phyloP scores from a whole-genome alignment of 2,113 vertebrate genomes.

The Mobula hypostoma region DNA sequence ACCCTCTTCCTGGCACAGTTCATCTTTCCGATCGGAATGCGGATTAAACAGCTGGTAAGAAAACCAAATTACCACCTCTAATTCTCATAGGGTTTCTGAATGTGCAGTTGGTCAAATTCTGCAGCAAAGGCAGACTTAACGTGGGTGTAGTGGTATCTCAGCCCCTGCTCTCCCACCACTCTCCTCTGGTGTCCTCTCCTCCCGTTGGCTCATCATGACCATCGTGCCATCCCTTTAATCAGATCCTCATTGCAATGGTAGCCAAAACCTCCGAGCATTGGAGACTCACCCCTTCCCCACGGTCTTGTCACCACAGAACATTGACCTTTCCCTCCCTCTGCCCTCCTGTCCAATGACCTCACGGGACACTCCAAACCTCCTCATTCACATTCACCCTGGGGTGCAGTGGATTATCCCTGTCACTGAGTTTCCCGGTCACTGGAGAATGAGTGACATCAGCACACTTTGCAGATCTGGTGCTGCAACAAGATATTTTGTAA shows the following conservation, averaged over 20 bases:
- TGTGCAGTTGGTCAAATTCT: too few relatives aligned
- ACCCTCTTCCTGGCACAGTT: conserved; percentile 35
- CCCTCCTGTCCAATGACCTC: background rate
- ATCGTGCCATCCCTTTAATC: background rate
- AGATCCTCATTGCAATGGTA: background rate
- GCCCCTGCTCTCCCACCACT: background rate
- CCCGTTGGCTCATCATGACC: background rate
- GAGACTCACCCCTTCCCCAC: background rate
- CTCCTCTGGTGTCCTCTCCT: background rate
- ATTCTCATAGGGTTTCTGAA: background rate
- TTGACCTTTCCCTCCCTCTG: background rate
- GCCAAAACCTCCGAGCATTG: background rate
- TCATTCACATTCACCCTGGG: background rate
- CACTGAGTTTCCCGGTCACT: too few relatives aligned
- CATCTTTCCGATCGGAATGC: background rate
- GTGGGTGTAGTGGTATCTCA: background rate
- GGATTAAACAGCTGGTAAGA: background rate
- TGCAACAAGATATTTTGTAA: too few relatives aligned
- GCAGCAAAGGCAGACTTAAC: background rate
- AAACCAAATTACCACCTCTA: background rate
- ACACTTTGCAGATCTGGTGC: too few relatives aligned
- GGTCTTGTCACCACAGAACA: background rate
- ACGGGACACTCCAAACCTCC: background rate
- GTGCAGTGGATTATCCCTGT: too few relatives aligned
- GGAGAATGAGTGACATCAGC: too few relatives aligned